phyloP scores from a whole-genome alignment of 2,113 vertebrate genomes.

The Coptodon rendalli region DNA sequence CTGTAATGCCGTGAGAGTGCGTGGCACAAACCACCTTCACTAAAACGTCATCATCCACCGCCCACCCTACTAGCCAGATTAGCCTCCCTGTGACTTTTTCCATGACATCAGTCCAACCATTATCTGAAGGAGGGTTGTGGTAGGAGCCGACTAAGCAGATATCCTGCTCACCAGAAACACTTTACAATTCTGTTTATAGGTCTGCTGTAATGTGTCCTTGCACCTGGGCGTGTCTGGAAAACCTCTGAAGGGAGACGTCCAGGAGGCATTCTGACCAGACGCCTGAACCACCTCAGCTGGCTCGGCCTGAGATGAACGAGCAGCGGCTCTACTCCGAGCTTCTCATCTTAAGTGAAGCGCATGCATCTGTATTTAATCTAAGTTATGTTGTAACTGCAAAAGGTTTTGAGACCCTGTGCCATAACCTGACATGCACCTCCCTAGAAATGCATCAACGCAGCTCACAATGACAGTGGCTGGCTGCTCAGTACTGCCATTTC shows the following conservation, averaged over 20 bases:
- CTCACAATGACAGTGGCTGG: not conserved
- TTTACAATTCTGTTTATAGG: not conserved
- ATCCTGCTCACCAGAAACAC: not conserved
- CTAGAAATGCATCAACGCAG: not conserved
- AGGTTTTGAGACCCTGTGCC: not conserved
- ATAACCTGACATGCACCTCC: not conserved
- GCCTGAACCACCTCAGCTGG: not conserved
- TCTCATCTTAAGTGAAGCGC: accelerated
- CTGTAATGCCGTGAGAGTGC: not conserved
- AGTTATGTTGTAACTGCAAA: not conserved
- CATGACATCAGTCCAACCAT: not conserved
- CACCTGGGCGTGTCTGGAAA: not conserved
- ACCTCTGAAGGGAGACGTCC: not conserved
- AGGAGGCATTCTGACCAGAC: not conserved
- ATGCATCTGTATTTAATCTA: not conserved
- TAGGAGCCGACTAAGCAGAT: not conserved
- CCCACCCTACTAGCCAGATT: accelerated
- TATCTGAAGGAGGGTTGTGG: not conserved
- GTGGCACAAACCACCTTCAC: not conserved
- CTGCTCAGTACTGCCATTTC: not conserved
- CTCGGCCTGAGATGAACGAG: not conserved
- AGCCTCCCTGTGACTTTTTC: not conserved
- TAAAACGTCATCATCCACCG: not conserved
- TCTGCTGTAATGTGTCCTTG: not conserved
- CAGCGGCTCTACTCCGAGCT: accelerated